Conservation (phyloP, 1,140 invertebrate genomes). For the Ephestia elutella region DNA sequence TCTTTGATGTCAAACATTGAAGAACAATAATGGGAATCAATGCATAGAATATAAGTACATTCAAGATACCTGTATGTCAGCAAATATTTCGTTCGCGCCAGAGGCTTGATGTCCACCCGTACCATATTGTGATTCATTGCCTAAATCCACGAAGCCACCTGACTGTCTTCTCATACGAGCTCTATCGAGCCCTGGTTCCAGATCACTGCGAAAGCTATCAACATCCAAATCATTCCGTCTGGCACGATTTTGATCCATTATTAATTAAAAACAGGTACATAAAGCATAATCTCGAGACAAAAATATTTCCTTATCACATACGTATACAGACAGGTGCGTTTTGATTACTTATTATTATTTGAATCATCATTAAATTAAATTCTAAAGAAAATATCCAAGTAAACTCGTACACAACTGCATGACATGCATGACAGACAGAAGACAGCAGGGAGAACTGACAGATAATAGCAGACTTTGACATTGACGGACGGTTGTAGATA, state of each 20-base stretch:
- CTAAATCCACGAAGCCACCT: slow-evolving; percentile 81
- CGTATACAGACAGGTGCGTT: neutral
- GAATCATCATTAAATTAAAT: neutral
- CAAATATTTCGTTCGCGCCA: slow-evolving; percentile 90
- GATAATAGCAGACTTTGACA: too few relatives aligned
- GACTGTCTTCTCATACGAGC: slow-evolving; percentile 70
- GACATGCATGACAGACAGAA: too few relatives aligned
- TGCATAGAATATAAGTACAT: neutral
- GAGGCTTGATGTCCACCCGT: slow-evolving; percentile 87
- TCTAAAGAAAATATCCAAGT: too few relatives aligned
- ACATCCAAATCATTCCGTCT: slow-evolving; percentile 58
- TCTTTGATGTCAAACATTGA: too few relatives aligned
- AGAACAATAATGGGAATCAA: neutral
- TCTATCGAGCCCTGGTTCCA: slow-evolving; percentile 54
- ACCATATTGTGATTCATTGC: slow-evolving; percentile 83
- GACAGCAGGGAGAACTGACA: too few relatives aligned
- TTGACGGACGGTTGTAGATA: too few relatives aligned
- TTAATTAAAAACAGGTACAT: slow-evolving; percentile 11
- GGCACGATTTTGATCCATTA: slow-evolving; percentile 54
- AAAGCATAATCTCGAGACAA: neutral
- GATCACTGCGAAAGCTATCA: slow-evolving; percentile 57
- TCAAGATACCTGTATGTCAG: slow-evolving; percentile 85
- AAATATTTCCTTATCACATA: slow-evolving; percentile 4
- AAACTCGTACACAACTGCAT: too few relatives aligned
- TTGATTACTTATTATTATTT: neutral